Evolutionary conservation across 2,888 invertebrate genomes (phyloP).

Genomic region (Ashinkailepas kermadecensis): DNA sequence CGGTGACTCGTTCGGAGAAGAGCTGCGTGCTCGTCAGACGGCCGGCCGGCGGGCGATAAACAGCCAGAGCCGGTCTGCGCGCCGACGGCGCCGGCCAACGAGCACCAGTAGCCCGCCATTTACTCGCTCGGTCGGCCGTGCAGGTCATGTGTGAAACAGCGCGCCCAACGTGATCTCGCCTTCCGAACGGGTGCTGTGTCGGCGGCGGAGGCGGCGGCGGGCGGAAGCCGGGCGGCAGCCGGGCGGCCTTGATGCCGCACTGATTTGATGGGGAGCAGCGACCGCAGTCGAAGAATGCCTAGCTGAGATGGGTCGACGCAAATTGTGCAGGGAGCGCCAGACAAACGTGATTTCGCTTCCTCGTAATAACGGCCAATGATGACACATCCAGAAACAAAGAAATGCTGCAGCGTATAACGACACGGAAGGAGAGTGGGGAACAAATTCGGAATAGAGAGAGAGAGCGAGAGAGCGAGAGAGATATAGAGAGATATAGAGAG

Average conservation of each 20-base stretch:
- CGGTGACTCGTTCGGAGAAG: neutral
- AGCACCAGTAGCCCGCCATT: conserved; percentile 8
- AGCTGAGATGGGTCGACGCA: neutral
- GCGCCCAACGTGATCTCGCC: neutral
- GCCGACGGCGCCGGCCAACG: neutral
- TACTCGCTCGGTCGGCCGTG: neutral
- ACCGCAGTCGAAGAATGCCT: neutral
- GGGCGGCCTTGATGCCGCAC: neutral
- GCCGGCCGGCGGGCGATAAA: neutral
- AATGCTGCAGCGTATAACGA: no score
- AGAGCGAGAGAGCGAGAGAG: no score
- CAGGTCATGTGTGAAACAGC: neutral
- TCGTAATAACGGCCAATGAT: neutral
- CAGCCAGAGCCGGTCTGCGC: neutral
- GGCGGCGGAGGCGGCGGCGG: neutral
- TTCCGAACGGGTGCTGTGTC: neutral
- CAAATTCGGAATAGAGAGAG: no score
- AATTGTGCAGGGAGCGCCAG: neutral
- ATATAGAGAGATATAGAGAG: no score
- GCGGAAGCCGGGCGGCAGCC: neutral
- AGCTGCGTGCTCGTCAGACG: neutral
- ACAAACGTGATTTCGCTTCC: neutral
- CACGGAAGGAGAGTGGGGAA: no score
- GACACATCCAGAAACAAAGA: neutral
- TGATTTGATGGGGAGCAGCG: neutral